Conservation (phyloP, 2,888 invertebrate species). For the Acanthosepion lycidas region DNA sequence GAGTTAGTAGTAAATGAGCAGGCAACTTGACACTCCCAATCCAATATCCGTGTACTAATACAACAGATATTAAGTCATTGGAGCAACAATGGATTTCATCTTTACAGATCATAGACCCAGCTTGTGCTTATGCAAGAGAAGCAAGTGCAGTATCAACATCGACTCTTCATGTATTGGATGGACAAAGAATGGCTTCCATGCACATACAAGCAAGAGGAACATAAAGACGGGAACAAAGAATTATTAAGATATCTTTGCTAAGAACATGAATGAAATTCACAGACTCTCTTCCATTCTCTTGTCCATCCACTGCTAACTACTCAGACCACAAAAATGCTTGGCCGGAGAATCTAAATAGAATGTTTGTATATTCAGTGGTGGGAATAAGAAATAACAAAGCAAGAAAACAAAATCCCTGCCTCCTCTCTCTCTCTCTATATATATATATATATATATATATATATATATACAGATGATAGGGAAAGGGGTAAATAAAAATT, state of each 20-base stretch:
- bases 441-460: no score
- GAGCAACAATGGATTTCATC: background rate
- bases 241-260: background rate
- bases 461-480: no score
- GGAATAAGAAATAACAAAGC: background rate
- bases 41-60: background rate
- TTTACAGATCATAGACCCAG: background rate
- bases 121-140: background rate
- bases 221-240: background rate
- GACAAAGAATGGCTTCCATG: constrained; percentile 14
- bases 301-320: background rate
- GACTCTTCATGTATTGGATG: background rate
- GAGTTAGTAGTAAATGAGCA: background rate
- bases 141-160: background rate
- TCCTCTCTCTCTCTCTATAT: background rate
- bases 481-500: background rate
- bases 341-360: constrained; percentile 1
- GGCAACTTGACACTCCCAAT: background rate
- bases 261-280: background rate
- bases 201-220: background rate
- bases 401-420: background rate
- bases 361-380: constrained; percentile 2
- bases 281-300: background rate
- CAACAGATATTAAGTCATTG: constrained; percentile 22
- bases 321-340: constrained; percentile 22